phyloP scores from a whole-genome alignment of 2,797 vertebrate genomes.

The Lophotriccus pileatus region DNA sequence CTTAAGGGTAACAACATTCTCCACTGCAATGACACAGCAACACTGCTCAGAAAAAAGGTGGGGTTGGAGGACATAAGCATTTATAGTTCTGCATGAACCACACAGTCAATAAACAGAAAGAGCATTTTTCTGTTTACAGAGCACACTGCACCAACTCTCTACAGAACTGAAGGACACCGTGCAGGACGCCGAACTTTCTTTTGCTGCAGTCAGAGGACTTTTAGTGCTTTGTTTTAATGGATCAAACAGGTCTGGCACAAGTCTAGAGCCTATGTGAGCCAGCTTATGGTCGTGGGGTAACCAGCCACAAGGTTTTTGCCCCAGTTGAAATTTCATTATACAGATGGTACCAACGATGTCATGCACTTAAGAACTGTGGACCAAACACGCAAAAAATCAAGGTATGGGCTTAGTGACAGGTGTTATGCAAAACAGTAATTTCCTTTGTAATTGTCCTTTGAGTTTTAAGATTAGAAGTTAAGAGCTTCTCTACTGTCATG shows the following conservation, averaged over 20 bases:
- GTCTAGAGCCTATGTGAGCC: accelerated
- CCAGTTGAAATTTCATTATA: not conserved
- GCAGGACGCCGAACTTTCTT: not conserved
- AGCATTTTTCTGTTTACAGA: not conserved
- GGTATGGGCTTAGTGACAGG: not conserved
- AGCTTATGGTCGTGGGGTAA: not conserved
- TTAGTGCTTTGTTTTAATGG: not conserved
- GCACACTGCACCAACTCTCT: not conserved
- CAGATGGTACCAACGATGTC: accelerated
- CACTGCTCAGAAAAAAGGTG: not conserved
- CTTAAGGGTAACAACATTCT: not conserved
- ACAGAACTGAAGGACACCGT: not conserved
- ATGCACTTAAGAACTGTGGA: not conserved
- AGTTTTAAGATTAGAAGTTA: not conserved
- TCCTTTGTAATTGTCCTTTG: not conserved
- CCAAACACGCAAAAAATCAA: not conserved
- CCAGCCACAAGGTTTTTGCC: not conserved
- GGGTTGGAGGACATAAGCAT: not conserved
- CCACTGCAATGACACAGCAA: not conserved
- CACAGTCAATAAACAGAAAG: not conserved
- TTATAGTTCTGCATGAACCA: not conserved
- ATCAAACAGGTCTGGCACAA: not conserved
- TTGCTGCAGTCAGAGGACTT: not conserved
- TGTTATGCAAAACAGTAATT: not conserved
- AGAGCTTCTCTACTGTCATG: not conserved